These are phyloP conservation scores for Odontophorus gujanensis DNA, from an alignment of 2,113 vertebrate genomes.

Conservation along the genomic window DNA sequence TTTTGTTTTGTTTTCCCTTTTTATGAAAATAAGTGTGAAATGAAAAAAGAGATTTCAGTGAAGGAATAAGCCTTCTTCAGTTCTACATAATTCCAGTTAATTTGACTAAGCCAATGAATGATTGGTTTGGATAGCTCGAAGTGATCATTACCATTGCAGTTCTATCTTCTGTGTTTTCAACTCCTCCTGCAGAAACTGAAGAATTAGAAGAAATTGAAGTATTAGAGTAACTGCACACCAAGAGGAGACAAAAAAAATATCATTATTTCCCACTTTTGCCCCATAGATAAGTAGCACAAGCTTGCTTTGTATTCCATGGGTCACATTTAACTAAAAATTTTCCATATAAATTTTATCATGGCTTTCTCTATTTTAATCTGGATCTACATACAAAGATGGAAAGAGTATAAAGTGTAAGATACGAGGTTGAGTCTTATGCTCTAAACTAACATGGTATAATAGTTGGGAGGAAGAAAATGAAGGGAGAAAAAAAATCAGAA, in stretches of 20 bases:
- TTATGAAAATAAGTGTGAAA: neutral
- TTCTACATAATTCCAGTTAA: neutral
- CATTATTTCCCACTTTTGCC: neutral
- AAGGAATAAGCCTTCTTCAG: neutral
- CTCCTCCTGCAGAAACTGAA: neutral
- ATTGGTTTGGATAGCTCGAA: neutral
- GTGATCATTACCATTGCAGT: neutral
- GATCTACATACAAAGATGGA: neutral
- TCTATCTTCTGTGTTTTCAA: neutral
- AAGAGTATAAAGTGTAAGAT: neutral
- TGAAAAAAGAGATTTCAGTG: neutral
- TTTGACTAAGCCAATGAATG: neutral
- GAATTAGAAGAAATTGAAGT: neutral
- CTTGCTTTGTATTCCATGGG: neutral
- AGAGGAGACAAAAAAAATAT: neutral
- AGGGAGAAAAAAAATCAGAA: neutral
- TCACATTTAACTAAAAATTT: neutral
- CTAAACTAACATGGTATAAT: neutral
- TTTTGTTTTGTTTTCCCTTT: neutral
- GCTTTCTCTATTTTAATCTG: neutral
- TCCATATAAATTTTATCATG: neutral
- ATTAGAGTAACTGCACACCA: neutral
- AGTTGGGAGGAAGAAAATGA: neutral
- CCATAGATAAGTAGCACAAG: neutral
- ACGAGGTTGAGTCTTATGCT: neutral